Evolutionary conservation across 2,113 vertebrate species (phyloP).

Genomic region (Eretmochelys imbricata): DNA sequence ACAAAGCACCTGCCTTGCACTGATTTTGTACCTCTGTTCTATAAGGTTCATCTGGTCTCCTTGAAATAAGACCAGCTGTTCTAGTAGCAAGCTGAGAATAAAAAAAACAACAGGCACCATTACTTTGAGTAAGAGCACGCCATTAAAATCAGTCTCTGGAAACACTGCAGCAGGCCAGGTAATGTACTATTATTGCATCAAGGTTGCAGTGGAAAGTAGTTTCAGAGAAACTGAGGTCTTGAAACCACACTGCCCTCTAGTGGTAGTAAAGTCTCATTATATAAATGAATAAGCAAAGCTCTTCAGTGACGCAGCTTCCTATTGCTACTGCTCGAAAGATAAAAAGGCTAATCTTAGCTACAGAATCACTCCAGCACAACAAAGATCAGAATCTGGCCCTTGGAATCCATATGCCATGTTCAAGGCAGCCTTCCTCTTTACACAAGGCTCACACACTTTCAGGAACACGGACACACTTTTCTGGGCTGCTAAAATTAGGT

Average conservation of each 20-base stretch:
- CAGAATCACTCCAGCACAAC: background rate
- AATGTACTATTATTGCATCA: background rate
- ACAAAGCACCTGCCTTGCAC: no score
- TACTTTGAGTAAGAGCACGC: background rate
- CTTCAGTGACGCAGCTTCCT: background rate
- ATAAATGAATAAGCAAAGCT: background rate
- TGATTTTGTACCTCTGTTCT: background rate
- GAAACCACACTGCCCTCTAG: constrained; percentile 62
- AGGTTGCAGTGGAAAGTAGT: background rate
- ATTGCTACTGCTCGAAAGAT: background rate
- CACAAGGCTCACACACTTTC: background rate
- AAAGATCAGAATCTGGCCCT: background rate
- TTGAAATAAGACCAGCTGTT: background rate
- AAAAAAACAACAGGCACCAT: background rate
- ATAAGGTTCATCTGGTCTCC: background rate
- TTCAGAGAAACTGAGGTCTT: background rate
- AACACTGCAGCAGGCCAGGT: background rate
- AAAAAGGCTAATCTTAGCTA: background rate
- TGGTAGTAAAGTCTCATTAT: background rate
- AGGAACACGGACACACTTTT: background rate
- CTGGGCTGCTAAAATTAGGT: background rate
- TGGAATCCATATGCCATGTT: background rate
- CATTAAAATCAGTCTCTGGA: background rate
- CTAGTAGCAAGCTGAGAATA: background rate
- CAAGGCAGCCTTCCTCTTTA: background rate